phyloP scores from a whole-genome alignment of 2,888 invertebrate genomes.

The Pandemis heparana region DNA sequence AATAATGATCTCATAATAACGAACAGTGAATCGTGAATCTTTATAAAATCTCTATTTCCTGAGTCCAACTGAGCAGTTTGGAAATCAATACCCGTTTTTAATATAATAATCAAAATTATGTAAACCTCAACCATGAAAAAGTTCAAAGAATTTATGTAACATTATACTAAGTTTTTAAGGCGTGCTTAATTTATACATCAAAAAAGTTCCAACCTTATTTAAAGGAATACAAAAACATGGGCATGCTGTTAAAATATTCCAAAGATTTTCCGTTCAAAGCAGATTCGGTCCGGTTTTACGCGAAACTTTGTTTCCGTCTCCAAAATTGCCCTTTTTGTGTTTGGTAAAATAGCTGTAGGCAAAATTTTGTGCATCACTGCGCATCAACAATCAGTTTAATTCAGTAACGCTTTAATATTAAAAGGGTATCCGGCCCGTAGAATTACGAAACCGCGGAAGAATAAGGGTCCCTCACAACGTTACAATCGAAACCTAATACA shows the following conservation, averaged over 20 bases:
- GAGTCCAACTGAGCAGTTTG: not conserved
- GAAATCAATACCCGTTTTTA: not conserved
- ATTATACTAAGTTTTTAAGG: constrained; percentile 6
- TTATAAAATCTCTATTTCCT: too few relatives aligned
- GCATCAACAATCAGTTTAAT: not conserved
- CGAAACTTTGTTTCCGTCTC: not conserved
- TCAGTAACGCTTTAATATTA: not conserved
- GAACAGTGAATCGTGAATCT: too few relatives aligned
- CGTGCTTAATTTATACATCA: constrained; percentile 16
- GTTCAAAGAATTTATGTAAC: constrained; percentile 2
- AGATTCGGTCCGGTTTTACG: not conserved
- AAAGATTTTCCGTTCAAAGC: not conserved
- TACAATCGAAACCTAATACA: constrained; percentile 12
- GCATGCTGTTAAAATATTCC: constrained; percentile 7
- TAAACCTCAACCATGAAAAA: not conserved
- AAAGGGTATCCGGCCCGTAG: not conserved
- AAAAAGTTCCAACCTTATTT: constrained; percentile 12
- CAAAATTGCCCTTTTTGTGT: not conserved
- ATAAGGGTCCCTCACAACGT: constrained; percentile 11
- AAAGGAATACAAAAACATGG: constrained; percentile 15
- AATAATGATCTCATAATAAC: too few relatives aligned
- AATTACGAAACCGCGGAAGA: not conserved
- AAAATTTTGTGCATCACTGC: constrained; percentile 5
- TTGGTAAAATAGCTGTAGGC: not conserved
- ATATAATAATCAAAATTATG: not conserved